Evolutionary conservation across 92 coral and sea anemone genomes (phyloP), one percentile per base, ranked within the genome.

Genomic region (Actinostola sp.): DNA sequence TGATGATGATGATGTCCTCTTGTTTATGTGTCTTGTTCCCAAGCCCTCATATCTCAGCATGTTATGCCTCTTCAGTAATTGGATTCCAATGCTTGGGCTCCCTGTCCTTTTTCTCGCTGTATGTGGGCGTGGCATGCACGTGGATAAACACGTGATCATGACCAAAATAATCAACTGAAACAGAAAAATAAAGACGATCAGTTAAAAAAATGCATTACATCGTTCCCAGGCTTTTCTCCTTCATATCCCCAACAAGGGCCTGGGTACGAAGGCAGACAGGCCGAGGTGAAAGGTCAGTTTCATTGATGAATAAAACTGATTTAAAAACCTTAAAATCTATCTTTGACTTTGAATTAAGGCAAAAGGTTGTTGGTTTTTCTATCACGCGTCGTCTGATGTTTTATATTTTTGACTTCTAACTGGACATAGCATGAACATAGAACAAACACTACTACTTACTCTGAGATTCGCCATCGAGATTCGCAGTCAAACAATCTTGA

Each of bases 71-170:
- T 53, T 53, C 1, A 53, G 20, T 15, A 24, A 20, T 24, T 53
- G 21, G 7, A 53, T 8, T 53, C 32, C 60, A 21, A 20, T 53
- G 9, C 2, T 1, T 20, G 30, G 28, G 3, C 32, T 21, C 25
- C 60, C 32, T 53, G 60, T 21, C 30, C 15, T 15, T 53, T 53
- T 53, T 53, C 30, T 30, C 4, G 1, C 42, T 4, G 4, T 3
- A 13, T 12, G 20, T 7, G 74, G 74, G 30, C 74, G 74, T 33
- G 61, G 24, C 46, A 31, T 36, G 34, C 74, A 32, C 74, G 61
- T 51, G 74, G 61, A 25, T 34, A 50, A 28, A 39, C 48, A 68
- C 62, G 48, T 33, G 74, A 26, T 33, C 3, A 68, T 51, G 15
- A 68, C 62, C 38, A 50, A 13, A 8, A 68, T 35, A 7, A 50